Evolutionary conservation across 2,888 invertebrate genomes (phyloP), one percentile per base, ranked within the genome.

Genomic region (Galerucella calmariensis): DNA sequence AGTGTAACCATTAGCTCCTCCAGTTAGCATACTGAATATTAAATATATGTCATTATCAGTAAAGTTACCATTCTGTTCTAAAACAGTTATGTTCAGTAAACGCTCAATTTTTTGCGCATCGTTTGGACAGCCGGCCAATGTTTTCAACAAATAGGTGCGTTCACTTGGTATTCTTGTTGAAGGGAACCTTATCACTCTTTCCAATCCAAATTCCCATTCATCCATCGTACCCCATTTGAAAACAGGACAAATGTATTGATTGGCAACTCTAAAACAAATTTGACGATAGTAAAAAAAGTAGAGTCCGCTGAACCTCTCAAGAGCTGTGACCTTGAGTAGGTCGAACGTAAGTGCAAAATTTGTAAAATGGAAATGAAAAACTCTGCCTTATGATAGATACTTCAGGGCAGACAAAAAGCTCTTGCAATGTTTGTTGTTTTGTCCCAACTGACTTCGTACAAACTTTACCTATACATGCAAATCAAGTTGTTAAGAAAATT

Each of bases 191-290:
- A 94, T 92, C 0, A 95, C 92, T 11, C 94, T 89, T 78, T 94
- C 91, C 0, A 95, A 88, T 51, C 94, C 95, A 80, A 95, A 95
- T 78, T 94, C 92, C 95, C 95, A 95, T 85, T 95, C 95, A 62
- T 93, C 92, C 80, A 90, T 89, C 0, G 93, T 91, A 0, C 95
- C 95, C 92, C 94, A 95, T 86, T 92, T 92, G 86, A 95, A 95
- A 0, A 95, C 94, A 1, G 95, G 94, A 77, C 95, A 95, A 77
- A 95, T 91, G 85, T 91, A 93, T 83, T 92, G 92, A 85, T 93
- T 94, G 20, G 93, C 90, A 67, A 94, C 91, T 8, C 95, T 95
- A 85, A 9, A 84, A 84, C n/a, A 41, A 1, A 8, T 41, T 41
- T 41, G 8, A 41, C 35, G 35, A 41, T 41, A 41, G 35, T 8